Base-by-base conservation (phyloP, 2,797 vertebrate species). In the Myotis vivesi region DNA sequence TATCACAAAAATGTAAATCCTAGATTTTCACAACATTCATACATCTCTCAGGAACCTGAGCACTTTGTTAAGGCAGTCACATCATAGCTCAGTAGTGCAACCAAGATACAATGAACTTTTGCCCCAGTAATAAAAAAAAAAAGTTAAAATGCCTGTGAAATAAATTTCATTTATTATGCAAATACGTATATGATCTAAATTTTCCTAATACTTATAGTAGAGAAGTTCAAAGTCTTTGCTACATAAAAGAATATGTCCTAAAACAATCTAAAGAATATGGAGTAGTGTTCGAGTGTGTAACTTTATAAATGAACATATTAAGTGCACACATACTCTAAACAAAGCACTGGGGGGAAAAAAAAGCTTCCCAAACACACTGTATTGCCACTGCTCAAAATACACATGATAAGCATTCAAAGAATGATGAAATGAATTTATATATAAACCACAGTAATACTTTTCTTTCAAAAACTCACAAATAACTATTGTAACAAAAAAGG, bases 341-440 rank as follows among this genome's bases (percentile, higher is more conserved):
- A 20, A 41, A 53, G 44, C 10, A 51, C 16, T 6, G 49, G 49
- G 9, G 9, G 10, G 10, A 5, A 1, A 4, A 1, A 1, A 7
- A 23, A 62, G 6, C 59, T n/a, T 33, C 41, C 15, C 19, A 53
- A 89, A 36, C 33, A 53, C 33, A 89, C 44, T 57, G 17, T 57
- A 22, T 41, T 13, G 28, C 13, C 28, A 30, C 53, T 72, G 19
- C 51, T 55, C 17, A 71, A 86, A 57, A 72, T 85, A 85, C 15
- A 25, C 22, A 38, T 53, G 55, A 85, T 10, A 55, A 71, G 25
- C 51, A 55, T 41, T 41, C 49, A 73, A 44, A 36, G 62, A 36
- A 33, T 33, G 6, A 51, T 36, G 25, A 8, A 68, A 66, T 72
- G 8, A 86, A 23, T 38, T 86, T 38, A 72, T 19, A 44, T 33